Percentiles rank a stretch among this genome's conserved stretches.
Evolutionary conservation across 2,797 vertebrate species (phyloP).

Genomic region (Tragopan temminckii): DNA sequence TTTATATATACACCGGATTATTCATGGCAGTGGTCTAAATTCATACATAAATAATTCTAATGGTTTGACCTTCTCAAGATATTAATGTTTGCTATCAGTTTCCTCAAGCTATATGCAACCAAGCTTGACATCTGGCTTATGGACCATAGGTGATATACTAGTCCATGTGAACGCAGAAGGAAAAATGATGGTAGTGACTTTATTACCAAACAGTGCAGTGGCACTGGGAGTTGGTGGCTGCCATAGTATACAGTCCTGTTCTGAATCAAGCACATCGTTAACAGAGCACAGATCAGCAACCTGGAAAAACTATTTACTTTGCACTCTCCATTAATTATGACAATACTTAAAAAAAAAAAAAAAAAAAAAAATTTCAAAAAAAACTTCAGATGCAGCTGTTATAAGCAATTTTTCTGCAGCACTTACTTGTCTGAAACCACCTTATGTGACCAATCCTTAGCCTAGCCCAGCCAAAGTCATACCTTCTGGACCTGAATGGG

Average conservation of each 20-base stretch:
- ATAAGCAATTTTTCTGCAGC: not conserved
- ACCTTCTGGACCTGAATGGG: not conserved
- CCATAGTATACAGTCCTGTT: not conserved
- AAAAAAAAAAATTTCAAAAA: not conserved
- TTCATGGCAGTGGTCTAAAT: not conserved
- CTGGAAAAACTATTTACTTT: not conserved
- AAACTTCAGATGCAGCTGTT: not conserved
- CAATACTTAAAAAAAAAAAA: not conserved
- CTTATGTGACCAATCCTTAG: not conserved
- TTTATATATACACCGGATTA: rapidly evolving
- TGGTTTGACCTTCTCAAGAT: not conserved
- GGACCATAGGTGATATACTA: not conserved
- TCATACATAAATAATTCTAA: not conserved
- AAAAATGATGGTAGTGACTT: not conserved
- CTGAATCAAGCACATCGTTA: rapidly evolving
- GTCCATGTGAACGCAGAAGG: not conserved
- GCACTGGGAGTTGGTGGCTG: not conserved
- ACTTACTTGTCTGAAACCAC: not conserved
- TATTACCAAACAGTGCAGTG: not conserved
- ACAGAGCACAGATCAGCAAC: not conserved
- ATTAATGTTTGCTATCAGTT: not conserved
- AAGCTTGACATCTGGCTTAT: not conserved
- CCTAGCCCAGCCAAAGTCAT: not conserved
- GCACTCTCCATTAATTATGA: not conserved
- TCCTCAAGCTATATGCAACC: not conserved